Evolutionary conservation across 2,797 vertebrate species (phyloP), one percentile per base, ranked within the genome.

Genomic region (Peromyscus attwateri): DNA sequence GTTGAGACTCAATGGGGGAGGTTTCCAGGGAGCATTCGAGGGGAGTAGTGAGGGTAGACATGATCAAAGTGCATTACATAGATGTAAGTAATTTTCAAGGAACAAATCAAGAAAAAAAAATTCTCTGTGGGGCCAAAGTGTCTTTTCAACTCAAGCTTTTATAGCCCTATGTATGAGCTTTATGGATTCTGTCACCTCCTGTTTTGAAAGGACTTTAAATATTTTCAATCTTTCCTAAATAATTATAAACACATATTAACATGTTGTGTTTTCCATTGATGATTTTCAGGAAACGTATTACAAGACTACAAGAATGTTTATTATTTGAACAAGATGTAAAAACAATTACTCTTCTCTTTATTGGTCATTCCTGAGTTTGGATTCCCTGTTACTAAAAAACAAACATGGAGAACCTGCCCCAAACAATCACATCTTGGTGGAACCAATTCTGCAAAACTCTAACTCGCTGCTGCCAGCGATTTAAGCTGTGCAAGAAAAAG

Each of bases 251-350:
- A 91, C 29, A 94, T 6, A 91, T 19, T 34, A 27, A 83, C 75
- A 89, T 79, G 73, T 79, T 27, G 4, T 49, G 89, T 96, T 94
- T 60, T 79, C 16, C 29, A 57, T 6, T 89, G 75, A 81, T 17
- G 27, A 64, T 37, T 73, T 17, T 73, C n/a, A 89, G 17, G 46
- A 7, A 95, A 97, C 92, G 81, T 79, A 71, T 89, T 90, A 55
- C 37, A 94, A 91, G 43, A 16, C 70, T 89, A 76, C 83, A 93
- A 55, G 91, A 91, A 97, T 64, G 29, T 16, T 79, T 96, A 80
- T 70, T 91, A 95, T 49, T 89, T 64, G 57, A 81, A 92, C 13
- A 80, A 60, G 16, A 80, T 55, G 0, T 80, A 91, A 70, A 64
- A 57, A 57, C 46, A 27, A 71, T 10, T 73, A 43, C 16, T 34